Evolutionary conservation across 2,888 invertebrate genomes (phyloP), one percentile per base, ranked within the genome.

Genomic region (Marronus borbonicus): DNA sequence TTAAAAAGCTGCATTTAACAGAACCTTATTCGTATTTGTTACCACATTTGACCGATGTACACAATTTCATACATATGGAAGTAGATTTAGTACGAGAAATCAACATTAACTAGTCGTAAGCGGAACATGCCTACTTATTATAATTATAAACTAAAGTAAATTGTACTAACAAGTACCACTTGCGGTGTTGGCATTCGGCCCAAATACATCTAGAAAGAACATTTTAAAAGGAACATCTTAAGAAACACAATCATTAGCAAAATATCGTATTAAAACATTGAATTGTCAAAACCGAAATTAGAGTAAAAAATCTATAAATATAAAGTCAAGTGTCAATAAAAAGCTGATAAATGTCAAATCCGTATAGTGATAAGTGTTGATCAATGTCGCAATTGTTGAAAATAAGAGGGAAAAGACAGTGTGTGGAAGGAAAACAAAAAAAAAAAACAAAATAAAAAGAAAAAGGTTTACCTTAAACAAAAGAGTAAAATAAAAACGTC

Each of bases 401-500:
- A 68, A 68, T 28, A 80, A 78, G 17, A 17, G 60, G 69, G 70
- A 82, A 83, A 79, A 81, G 79, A 80, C 8, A 44, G 2, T 12
- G 44, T 44, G 44, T 44, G 44, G 81, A 81, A 81, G 78, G 75
- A 82, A 76, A 79, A 80, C 82, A 82, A 82, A 83, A 81, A 83
- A 83, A 80, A 81, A 82, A 24, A 24, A 78, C 79, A 82, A 83
- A 83, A 83, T 83, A 81, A 78, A 78, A 79, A 77, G 79, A 64
- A 78, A 80, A 79, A 76, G 75, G 78, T 78, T 82, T 82, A 82
- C 82, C 82, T 82, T 62, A 81, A 81, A 81, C 58, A 79, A 68
- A 85, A 85, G 84, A 84, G 83, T 85, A 86, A 86, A 86, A 85
- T 82, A 84, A 80, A 81, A 84, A 85, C 85, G 84, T 85, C 86